Percentiles rank a stretch among this genome's conserved stretches.
These are phyloP conservation scores for Tenodera sinensis DNA, from an alignment of 2,888 invertebrate species.

Conservation along the genomic window DNA sequence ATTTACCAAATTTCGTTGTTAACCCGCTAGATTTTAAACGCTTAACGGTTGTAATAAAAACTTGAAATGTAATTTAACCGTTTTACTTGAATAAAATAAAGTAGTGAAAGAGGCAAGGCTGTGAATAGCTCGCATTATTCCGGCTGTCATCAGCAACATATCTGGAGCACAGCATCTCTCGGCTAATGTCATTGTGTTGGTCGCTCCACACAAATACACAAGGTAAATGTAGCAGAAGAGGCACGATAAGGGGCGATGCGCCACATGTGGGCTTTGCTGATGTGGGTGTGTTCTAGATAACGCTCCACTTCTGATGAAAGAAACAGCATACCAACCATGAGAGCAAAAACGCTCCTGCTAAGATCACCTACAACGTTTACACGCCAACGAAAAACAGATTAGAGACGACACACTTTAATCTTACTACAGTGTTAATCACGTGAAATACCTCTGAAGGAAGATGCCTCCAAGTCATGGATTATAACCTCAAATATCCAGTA, in stretches of 20 bases:
- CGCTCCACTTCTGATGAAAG: background rate
- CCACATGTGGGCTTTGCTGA: background rate
- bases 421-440: too few species aligned
- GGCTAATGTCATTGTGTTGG: background rate
- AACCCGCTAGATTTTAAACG: too few species aligned
- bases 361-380: background rate
- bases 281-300: background rate
- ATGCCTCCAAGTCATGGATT: too few species aligned
- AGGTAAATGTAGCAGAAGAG: slow-evolving; percentile 13
- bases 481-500: too few species aligned
- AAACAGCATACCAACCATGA: background rate
- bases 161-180: background rate
- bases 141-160: background rate
- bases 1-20: too few species aligned
- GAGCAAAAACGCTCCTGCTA: background rate
- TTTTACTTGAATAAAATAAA: too few species aligned
- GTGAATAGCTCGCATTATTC: background rate
- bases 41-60: too few species aligned
- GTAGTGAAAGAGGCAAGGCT: background rate
- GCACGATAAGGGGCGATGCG: background rate
- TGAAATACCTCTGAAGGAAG: too few species aligned
- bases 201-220: background rate
- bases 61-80: too few species aligned
- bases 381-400: background rate
- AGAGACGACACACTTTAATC: background rate